A percentile compares a stretch with the other conserved stretches of the same genome.
phyloP scores from a whole-genome alignment of 2,797 vertebrate genomes.

The Notoglanidium macrostoma region DNA sequence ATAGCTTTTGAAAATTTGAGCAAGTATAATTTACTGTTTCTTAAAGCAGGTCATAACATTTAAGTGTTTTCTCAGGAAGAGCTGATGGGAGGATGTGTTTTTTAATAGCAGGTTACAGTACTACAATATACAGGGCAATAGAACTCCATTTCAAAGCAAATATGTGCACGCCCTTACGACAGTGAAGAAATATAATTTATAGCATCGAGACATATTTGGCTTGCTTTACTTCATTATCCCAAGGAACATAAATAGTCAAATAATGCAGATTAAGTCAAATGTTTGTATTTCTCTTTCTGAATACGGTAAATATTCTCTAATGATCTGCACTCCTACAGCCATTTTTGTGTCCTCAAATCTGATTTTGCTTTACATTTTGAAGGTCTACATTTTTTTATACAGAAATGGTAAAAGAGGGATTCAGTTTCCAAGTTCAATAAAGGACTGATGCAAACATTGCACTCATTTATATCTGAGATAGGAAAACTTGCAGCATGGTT shows the following conservation, averaged over 20 bases:
- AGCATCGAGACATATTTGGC: not conserved
- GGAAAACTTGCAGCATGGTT: not conserved
- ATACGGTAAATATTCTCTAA: not conserved
- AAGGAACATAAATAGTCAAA: not conserved
- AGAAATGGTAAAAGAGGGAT: not conserved
- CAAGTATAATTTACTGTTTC: constrained; percentile 13
- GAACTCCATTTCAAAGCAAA: not conserved
- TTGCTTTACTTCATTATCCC: not conserved
- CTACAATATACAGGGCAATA: not conserved
- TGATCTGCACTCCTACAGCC: not conserved
- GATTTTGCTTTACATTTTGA: not conserved
- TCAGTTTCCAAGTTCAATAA: not conserved
- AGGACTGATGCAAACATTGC: not conserved
- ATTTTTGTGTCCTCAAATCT: not conserved
- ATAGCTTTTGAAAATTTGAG: not conserved
- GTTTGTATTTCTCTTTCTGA: not conserved
- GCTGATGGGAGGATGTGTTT: not conserved
- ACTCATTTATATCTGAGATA: not conserved
- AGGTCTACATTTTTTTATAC: not conserved
- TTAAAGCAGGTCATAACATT: not conserved
- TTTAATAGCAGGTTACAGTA: not conserved
- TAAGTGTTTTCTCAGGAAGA: not conserved
- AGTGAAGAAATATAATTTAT: not conserved
- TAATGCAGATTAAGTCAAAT: not conserved
- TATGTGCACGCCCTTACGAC: not conserved